Evolutionary conservation across 2,113 vertebrate genomes (phyloP).

Genomic region (Glaucidium brasilianum): DNA sequence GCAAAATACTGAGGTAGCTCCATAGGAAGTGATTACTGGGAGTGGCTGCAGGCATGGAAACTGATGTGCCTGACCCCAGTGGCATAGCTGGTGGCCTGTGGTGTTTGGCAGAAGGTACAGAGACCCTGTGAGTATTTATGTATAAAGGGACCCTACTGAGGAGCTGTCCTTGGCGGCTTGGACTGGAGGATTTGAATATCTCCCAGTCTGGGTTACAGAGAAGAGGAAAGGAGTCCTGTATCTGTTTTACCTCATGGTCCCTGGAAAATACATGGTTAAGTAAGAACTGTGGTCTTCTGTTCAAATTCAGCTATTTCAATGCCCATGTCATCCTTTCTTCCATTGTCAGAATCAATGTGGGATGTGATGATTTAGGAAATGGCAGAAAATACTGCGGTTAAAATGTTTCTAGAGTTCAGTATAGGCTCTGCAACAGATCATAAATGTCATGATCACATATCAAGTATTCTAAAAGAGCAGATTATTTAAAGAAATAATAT

Average conservation of each 20-base stretch:
- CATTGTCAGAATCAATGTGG: slow-evolving; percentile 26
- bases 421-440: slow-evolving; percentile 45
- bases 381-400: slow-evolving; percentile 19
- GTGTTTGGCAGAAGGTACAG: not conserved
- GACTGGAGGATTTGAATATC: not conserved
- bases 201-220: not conserved
- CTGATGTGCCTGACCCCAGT: not conserved
- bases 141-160: not conserved
- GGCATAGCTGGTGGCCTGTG: not conserved
- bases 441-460: slow-evolving; percentile 35
- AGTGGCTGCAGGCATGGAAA: not conserved
- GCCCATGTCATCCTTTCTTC: not conserved
- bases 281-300: not conserved
- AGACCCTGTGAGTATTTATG: not conserved
- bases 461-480: slow-evolving; percentile 33
- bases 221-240: not conserved
- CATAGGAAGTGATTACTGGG: not conserved
- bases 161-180: not conserved
- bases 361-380: slow-evolving; percentile 50
- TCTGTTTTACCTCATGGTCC: not conserved
- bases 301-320: not conserved
- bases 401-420: slow-evolving; percentile 24
- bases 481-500: slow-evolving; percentile 53
- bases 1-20: not conserved
- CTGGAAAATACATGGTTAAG: not conserved